Conservation (phyloP, 2,797 vertebrate species). For the Acrocephalus scirpaceus region DNA sequence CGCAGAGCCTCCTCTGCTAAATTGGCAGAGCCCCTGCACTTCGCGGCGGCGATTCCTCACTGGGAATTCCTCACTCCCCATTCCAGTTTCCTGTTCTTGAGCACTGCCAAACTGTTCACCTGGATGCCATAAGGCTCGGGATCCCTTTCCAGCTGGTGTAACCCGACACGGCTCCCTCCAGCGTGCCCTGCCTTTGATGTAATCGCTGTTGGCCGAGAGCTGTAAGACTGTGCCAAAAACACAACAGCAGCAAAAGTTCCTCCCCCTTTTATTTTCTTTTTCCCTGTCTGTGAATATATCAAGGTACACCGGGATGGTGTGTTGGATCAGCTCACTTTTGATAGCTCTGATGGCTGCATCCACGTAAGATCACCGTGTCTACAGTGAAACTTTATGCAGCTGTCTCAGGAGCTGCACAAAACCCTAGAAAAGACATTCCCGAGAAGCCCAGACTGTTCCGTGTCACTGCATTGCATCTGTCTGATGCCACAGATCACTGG, state of each 20-base stretch:
- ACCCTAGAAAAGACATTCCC: too few species aligned
- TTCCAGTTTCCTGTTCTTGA: background rate
- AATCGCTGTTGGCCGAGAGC: background rate
- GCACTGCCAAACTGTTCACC: background rate
- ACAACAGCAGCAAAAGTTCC: background rate
- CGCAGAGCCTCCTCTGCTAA: background rate
- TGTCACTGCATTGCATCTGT: background rate
- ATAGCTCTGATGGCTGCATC: background rate
- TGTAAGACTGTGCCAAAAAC: background rate
- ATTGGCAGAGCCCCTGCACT: fast-evolving
- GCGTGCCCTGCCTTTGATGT: background rate
- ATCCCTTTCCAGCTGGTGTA: background rate
- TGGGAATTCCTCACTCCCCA: fast-evolving
- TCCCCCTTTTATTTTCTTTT: background rate
- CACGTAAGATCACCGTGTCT: fast-evolving
- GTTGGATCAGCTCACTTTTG: background rate
- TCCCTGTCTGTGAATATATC: background rate
- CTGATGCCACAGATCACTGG: background rate
- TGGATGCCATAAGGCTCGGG: background rate
- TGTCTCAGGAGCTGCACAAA: background rate
- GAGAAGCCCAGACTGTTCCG: background rate
- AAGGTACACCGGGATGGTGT: background rate
- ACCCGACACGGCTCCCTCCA: background rate
- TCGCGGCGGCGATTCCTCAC: fast-evolving
- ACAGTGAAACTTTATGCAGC: background rate